Percentiles rank a stretch among this genome's conserved stretches.
Conservation (phyloP, 1,140 invertebrate species). For the Tetramorium parvispinum region DNA sequence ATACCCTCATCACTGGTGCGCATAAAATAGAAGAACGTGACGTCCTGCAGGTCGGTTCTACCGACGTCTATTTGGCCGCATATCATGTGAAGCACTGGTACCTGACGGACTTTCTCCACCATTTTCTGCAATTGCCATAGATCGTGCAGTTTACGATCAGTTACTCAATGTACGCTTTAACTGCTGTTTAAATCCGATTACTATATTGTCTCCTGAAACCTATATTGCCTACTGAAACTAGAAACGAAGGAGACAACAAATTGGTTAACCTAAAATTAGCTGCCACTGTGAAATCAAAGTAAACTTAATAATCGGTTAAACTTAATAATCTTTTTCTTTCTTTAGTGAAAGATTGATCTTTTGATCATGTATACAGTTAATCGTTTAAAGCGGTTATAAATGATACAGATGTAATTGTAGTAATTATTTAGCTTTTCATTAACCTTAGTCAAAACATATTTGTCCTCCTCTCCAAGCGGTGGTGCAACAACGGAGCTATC, state of each 20-base stretch:
- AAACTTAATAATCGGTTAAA: not conserved
- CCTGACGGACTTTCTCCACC: constrained; percentile 88
- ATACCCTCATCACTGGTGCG: constrained; percentile 87
- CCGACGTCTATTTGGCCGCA: constrained; percentile 88
- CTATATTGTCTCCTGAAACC: not conserved
- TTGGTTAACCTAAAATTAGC: not conserved
- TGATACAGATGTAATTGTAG: not conserved
- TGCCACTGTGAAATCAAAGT: constrained; percentile 12
- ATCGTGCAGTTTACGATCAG: constrained; percentile 10
- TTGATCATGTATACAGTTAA: not conserved
- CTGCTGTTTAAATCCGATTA: not conserved
- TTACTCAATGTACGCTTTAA: constrained; percentile 18
- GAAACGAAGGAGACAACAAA: not conserved
- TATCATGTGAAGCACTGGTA: constrained; percentile 88
- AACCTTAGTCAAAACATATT: constrained; percentile 82
- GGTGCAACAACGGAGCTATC: constrained; percentile 72
- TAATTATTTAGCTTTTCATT: not conserved
- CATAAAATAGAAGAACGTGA: constrained; percentile 89
- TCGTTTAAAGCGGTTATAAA: not conserved
- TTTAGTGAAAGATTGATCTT: not conserved
- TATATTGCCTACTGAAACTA: not conserved
- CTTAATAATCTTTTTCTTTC: not conserved
- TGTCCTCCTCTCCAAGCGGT: constrained; percentile 84
- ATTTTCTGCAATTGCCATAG: constrained; percentile 86
- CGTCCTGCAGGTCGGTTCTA: constrained; percentile 80